Percentiles rank a stretch among this genome's conserved stretches.
Evolutionary conservation across 1,140 invertebrate species (phyloP).

Genomic region (Sitophilus oryzae): DNA sequence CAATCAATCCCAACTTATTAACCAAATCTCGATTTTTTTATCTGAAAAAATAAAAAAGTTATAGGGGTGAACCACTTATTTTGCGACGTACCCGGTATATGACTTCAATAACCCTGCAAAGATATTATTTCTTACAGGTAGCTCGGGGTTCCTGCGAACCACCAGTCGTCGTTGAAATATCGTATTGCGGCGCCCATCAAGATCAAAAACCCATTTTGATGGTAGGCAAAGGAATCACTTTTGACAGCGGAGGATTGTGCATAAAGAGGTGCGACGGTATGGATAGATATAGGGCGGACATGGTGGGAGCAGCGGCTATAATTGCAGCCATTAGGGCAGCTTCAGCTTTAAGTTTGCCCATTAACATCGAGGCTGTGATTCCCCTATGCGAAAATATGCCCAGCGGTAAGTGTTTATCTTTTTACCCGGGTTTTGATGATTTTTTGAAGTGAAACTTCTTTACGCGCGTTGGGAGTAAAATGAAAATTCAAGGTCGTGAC

Average conservation of each 20-base stretch:
- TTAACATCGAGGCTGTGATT: constrained; percentile 65
- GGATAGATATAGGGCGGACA: constrained; percentile 73
- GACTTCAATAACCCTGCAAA: constrained; percentile 30
- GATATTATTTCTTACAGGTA: constrained; percentile 18
- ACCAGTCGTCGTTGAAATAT: constrained; percentile 69
- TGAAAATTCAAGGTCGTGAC: too few species aligned
- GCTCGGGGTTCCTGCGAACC: constrained; percentile 63
- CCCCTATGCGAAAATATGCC: constrained; percentile 72
- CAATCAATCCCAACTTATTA: too few species aligned
- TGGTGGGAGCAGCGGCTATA: constrained; percentile 76
- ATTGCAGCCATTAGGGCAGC: constrained; percentile 59
- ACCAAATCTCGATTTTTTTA: too few species aligned
- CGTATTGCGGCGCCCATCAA: constrained; percentile 47
- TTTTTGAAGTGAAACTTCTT: too few species aligned
- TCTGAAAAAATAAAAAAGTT: too few species aligned
- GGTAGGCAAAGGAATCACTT: constrained; percentile 69
- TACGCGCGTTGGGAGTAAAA: too few species aligned
- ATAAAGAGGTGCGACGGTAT: constrained; percentile 60
- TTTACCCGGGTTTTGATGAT: too few species aligned
- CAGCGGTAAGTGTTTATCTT: constrained; percentile 51
- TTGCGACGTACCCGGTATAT: background rate
- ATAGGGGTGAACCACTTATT: too few species aligned
- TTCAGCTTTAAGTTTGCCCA: constrained; percentile 59
- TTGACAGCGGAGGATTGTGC: constrained; percentile 77
- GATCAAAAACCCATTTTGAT: constrained; percentile 48